These are phyloP conservation scores for Tetropium fuscum DNA, from an alignment of 2,888 invertebrate species.

Conservation along the genomic window DNA sequence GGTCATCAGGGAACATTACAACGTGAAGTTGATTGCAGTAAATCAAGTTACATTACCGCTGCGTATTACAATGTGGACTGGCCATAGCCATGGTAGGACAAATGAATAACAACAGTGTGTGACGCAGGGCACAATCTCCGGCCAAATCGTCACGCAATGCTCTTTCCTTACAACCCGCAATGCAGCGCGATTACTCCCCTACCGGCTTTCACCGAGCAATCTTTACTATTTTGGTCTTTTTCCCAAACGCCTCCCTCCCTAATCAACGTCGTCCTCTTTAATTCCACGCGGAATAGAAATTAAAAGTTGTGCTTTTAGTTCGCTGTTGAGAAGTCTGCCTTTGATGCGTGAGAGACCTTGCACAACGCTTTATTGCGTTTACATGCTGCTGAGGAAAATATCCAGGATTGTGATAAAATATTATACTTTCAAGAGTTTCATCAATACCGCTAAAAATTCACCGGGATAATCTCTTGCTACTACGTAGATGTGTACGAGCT, in stretches of 20 bases:
- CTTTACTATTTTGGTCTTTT: conserved; percentile 40
- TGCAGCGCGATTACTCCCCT: conserved; percentile 54
- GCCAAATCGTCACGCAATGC: conserved; percentile 52
- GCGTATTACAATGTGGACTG: not conserved
- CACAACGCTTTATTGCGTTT: conserved; percentile 11
- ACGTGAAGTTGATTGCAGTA: conserved; percentile 1
- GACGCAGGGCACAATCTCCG: conserved; percentile 52
- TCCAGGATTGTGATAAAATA: too few relatives aligned
- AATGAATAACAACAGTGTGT: conserved; percentile 48
- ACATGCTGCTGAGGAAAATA: conserved; percentile 12
- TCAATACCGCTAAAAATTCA: too few relatives aligned
- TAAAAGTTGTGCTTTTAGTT: conserved; percentile 9
- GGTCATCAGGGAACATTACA: too few relatives aligned
- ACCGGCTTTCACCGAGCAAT: conserved; percentile 44
- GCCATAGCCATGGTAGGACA: conserved; percentile 21
- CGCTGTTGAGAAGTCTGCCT: not conserved
- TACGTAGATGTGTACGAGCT: too few relatives aligned
- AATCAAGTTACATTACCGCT: conserved; percentile 16
- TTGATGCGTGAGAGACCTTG: conserved; percentile 13
- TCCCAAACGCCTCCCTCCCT: conserved; percentile 6
- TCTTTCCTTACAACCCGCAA: conserved; percentile 53
- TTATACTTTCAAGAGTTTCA: too few relatives aligned
- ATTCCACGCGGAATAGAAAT: conserved; percentile 4
- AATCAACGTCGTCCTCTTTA: conserved; percentile 2
- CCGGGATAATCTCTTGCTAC: too few relatives aligned